A percentile compares a stretch with the other conserved stretches of the same genome.
These are phyloP conservation scores for Phaonia tiefii DNA, from an alignment of 2,888 invertebrate genomes.

Conservation along the genomic window DNA sequence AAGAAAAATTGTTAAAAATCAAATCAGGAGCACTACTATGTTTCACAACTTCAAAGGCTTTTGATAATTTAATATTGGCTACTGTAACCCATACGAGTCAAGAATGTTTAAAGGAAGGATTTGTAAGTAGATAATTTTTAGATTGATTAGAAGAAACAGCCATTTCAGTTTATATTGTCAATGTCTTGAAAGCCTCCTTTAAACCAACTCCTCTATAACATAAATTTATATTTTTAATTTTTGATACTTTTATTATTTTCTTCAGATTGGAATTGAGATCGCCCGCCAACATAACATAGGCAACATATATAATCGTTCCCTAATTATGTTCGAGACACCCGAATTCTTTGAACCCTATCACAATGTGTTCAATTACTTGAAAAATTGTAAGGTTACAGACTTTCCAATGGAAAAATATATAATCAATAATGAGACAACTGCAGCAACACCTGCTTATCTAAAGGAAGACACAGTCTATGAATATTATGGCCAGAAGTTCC, in stretches of 20 bases:
- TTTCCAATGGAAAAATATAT: constrained; percentile 88
- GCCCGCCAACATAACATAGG: constrained; percentile 75
- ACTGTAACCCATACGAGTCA: constrained; percentile 84
- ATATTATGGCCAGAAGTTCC: constrained; percentile 70
- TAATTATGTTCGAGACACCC: constrained; percentile 88
- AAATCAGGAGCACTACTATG: constrained; percentile 86
- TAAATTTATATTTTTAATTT: too few species aligned
- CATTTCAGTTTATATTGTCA: too few species aligned
- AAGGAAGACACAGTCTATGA: constrained; percentile 68
- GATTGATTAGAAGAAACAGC: too few species aligned
- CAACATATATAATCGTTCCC: constrained; percentile 78
- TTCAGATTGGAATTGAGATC: constrained; percentile 77
- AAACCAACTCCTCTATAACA: too few species aligned
- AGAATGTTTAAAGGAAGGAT: constrained; percentile 82
- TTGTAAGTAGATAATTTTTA: constrained; percentile 81
- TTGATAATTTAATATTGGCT: constrained; percentile 86
- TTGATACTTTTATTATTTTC: constrained; percentile 19
- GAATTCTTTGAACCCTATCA: constrained; percentile 92
- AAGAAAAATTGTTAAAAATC: constrained; percentile 65
- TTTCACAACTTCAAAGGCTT: constrained; percentile 85
- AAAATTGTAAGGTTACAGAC: constrained; percentile 82
- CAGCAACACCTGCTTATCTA: constrained; percentile 78
- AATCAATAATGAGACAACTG: constrained; percentile 82
- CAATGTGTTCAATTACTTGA: constrained; percentile 87
- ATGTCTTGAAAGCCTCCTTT: too few species aligned